phyloP scores from a whole-genome alignment of 2,113 vertebrate genomes.

The Aldabrachelys gigantea region DNA sequence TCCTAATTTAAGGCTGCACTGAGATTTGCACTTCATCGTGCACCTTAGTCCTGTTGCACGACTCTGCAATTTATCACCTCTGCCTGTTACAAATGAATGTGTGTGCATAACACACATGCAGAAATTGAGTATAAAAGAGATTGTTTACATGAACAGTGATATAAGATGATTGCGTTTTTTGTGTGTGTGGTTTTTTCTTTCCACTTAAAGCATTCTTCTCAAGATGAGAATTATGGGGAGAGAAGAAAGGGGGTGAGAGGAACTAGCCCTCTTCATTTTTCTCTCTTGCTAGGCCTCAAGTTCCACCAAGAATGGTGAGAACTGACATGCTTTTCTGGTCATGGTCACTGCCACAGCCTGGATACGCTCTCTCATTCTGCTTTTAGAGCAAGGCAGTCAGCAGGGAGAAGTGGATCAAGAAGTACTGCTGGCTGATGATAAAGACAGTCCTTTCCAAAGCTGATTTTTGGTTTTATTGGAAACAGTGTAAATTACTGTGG shows the following conservation, averaged over 20 bases:
- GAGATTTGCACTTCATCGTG: not conserved
- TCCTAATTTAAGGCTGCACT: not conserved
- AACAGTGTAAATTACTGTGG: not conserved
- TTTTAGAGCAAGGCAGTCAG: fast-evolving
- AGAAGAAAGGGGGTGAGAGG: not conserved
- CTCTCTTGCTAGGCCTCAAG: not conserved
- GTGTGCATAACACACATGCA: not conserved
- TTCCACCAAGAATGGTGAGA: not conserved
- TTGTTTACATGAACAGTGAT: not conserved
- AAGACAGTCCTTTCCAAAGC: not conserved
- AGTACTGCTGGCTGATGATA: not conserved
- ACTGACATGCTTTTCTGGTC: not conserved
- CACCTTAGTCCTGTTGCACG: not conserved
- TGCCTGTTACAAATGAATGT: not conserved
- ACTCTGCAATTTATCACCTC: not conserved
- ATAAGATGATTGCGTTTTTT: not conserved
- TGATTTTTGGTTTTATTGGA: not conserved
- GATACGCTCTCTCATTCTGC: not conserved
- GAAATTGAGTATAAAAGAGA: not conserved
- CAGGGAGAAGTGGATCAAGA: not conserved
- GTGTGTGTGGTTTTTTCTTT: not conserved
- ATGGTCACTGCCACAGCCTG: not conserved
- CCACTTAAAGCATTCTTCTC: not conserved
- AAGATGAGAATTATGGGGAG: not conserved
- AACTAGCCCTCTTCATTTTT: not conserved